Base-by-base conservation (phyloP, 2,888 invertebrate genomes). In the Coecobrya sp. region DNA sequence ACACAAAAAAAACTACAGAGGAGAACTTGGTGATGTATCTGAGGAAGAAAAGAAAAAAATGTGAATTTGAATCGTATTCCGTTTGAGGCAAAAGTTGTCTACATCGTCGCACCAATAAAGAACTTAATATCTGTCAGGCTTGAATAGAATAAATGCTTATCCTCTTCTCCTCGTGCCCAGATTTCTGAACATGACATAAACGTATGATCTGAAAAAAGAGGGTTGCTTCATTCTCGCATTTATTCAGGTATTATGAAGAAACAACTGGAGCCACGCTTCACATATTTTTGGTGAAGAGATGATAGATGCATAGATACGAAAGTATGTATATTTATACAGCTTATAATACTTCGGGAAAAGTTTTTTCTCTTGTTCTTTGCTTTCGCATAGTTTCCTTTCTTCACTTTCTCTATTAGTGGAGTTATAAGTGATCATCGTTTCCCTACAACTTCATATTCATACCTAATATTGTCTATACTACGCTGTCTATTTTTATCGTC, bases 381-480 rank as follows among this genome's bases (percentile, higher is more conserved):
- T 27, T 65, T 8, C 11, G 4, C 27, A 19, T 65, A 7, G 19
- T 1, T 19, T 11, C 42, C 45, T 19, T 73, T 70, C 36, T 27
- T 65, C 13, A 70, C 36, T 36, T 30, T 45, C 10, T 5, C 7
- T 45, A 13, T 45, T 73, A 45, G 45, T 45, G 22, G 10, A 45
- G 4, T 1, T 27, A 73, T 42, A 45, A 73, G 45, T 19, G 11
- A 19, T 73, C 73, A 73, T 73, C 45, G 19, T 73, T 22, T 73
- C 22, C 8, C 4, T 10, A 68, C 45, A 45, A 73, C 73, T 73
- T 73, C 13, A 13, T 73, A 45, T 22, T 45, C 19, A 22, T 45
- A 73, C 45, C 3, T 22, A 73, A 45, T 73, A 73, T 73, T 73
- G n/a, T n/a, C n/a, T n/a, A n/a, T n/a, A n/a, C 45, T 45, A 22